Conservation (phyloP, 2,113 vertebrate genomes). For the Hipposideros armiger region DNA sequence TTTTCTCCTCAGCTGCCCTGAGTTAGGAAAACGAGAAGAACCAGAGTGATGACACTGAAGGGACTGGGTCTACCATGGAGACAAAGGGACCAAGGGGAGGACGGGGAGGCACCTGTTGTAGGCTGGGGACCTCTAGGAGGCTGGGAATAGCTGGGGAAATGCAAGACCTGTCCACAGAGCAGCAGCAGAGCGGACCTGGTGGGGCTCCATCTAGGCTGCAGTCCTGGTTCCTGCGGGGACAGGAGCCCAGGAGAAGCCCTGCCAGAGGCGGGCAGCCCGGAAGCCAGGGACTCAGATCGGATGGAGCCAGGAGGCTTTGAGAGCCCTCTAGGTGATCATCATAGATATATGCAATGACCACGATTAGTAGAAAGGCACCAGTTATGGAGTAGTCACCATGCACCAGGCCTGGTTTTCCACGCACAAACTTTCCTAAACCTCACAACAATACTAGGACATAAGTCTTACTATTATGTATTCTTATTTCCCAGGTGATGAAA, state of each 20-base stretch:
- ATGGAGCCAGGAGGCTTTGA: too few species aligned
- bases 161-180: accelerated
- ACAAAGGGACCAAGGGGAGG: accelerated
- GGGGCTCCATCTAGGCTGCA: neutral
- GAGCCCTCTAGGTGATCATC: neutral
- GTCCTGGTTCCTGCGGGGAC: too few species aligned
- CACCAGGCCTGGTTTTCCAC: neutral
- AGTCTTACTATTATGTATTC: too few species aligned
- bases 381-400: neutral
- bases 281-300: neutral
- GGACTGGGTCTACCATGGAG: too few species aligned
- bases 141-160: accelerated
- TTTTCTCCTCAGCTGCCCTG: neutral
- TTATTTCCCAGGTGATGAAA: neutral
- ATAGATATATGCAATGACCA: accelerated
- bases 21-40: neutral
- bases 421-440: neutral
- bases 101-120: neutral
- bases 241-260: neutral
- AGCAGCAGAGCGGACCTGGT: neutral
- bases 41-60: accelerated
- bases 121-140: accelerated
- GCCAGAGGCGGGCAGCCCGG: neutral
- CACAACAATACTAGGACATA: neutral
- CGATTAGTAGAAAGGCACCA: neutral